Conservation (phyloP, 2,113 vertebrate species). For the Nematolebias whitei region DNA sequence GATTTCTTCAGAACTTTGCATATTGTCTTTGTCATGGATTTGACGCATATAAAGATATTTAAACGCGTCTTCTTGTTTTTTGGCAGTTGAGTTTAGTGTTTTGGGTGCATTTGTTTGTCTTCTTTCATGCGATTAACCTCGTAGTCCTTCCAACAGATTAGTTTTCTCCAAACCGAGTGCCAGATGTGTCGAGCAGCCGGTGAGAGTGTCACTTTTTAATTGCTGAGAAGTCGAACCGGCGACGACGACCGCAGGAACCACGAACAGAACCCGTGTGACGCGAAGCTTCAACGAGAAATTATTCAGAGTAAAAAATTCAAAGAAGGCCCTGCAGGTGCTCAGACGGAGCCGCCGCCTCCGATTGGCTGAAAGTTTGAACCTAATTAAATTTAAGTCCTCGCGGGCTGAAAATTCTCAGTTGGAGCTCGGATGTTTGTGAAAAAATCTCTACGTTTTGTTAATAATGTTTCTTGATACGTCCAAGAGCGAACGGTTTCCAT, state of each 20-base stretch:
- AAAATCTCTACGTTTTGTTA: too few species aligned
- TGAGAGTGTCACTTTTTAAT: neutral
- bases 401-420: too few species aligned
- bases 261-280: neutral
- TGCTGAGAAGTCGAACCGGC: neutral
- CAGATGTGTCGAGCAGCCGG: neutral
- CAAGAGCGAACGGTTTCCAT: too few species aligned
- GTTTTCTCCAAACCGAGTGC: neutral
- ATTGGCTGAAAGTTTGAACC: neutral
- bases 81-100: too few species aligned
- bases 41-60: neutral
- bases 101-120: neutral
- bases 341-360: neutral
- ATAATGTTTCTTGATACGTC: too few species aligned
- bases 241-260: neutral
- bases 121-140: constrained; percentile 2
- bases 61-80: too few species aligned
- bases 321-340: neutral
- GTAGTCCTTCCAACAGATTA: neutral
- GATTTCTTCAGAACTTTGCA: neutral
- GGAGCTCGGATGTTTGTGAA: too few species aligned
- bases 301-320: neutral
- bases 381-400: neutral
- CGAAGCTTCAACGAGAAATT: neutral
- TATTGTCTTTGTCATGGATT: neutral